A percentile compares a stretch with the other conserved stretches of the same genome.
Conservation (phyloP, 2,113 vertebrate genomes). For the Balaeniceps rex region DNA sequence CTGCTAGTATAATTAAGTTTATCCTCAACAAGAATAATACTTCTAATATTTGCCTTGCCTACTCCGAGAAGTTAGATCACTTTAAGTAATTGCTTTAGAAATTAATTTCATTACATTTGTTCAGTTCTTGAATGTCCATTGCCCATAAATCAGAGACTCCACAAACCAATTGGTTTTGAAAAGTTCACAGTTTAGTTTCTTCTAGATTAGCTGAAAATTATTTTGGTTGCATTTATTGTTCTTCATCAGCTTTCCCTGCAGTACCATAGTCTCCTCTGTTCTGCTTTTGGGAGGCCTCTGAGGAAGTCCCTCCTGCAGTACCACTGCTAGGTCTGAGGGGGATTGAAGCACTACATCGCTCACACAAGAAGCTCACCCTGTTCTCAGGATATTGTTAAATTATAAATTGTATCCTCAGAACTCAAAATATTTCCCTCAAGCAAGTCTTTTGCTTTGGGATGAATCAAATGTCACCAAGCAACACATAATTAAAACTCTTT, state of each 20-base stretch:
- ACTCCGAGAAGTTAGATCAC: not conserved
- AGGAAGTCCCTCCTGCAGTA: not conserved
- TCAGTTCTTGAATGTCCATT: fast-evolving
- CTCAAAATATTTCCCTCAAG: not conserved
- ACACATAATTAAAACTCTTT: not conserved
- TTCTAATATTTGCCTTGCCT: not conserved
- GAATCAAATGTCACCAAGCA: not conserved
- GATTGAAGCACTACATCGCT: fast-evolving
- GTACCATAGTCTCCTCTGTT: not conserved
- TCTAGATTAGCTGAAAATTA: not conserved
- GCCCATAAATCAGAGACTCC: not conserved
- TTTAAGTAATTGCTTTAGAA: not conserved
- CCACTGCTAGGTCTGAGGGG: not conserved
- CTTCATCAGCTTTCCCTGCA: not conserved
- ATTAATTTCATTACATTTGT: not conserved
- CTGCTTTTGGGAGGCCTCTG: not conserved
- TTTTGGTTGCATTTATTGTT: not conserved
- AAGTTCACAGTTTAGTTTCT: not conserved
- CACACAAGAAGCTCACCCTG: not conserved
- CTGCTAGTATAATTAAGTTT: not conserved
- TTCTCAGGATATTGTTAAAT: not conserved
- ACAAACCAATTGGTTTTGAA: not conserved
- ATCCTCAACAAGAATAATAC: not conserved
- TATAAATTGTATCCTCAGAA: not conserved
- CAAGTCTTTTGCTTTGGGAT: not conserved